Evolutionary conservation across 2,797 vertebrate species (phyloP).

Genomic region (Anguilla megastoma): DNA sequence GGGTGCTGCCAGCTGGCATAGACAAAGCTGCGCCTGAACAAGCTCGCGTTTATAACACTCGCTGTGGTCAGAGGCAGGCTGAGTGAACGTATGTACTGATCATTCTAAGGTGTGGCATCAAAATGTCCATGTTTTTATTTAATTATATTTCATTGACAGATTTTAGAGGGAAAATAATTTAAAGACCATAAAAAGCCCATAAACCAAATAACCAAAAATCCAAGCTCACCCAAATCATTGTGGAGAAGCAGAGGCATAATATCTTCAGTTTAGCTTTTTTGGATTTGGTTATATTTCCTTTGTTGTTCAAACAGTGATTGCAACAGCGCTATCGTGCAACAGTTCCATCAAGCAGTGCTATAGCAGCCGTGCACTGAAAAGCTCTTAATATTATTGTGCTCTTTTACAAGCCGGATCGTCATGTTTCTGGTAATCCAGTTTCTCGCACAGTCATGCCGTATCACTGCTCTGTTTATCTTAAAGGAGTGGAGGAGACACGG

Average conservation of each 20-base stretch:
- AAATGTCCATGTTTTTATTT: neutral
- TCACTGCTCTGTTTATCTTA: neutral
- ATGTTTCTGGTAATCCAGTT: neutral
- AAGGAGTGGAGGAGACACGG: slow-evolving; percentile 89
- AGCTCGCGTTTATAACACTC: neutral
- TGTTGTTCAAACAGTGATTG: neutral
- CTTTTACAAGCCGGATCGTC: neutral
- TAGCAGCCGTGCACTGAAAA: neutral
- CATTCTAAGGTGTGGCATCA: neutral
- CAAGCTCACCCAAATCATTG: neutral
- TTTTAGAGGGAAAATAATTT: neutral
- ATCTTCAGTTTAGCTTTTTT: neutral
- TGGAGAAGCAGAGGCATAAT: neutral
- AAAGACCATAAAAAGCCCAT: neutral
- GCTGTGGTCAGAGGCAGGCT: neutral
- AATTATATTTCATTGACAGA: neutral
- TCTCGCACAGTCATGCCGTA: neutral
- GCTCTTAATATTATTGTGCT: neutral
- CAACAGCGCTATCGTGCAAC: neutral
- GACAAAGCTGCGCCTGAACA: neutral
- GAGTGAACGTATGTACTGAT: neutral
- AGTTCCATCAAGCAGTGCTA: neutral
- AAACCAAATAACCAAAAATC: neutral
- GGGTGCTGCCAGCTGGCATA: neutral
- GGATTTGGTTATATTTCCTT: neutral